These are phyloP conservation scores for Apocheima hispidaria DNA, from an alignment of 2,888 invertebrate genomes.

Conservation along the genomic window DNA sequence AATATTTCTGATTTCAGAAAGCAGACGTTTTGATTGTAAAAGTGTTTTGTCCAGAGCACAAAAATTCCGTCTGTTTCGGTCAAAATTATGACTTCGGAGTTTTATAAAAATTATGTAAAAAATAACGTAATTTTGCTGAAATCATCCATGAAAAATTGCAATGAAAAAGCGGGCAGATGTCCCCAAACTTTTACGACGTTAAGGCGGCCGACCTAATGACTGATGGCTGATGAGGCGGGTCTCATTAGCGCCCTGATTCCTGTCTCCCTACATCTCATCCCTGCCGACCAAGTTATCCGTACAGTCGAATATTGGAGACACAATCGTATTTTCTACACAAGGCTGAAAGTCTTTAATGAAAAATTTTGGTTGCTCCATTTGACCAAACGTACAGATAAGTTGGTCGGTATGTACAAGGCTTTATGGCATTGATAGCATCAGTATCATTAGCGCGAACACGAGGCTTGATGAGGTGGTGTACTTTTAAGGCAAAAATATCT, in stretches of 20 bases:
- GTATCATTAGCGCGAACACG: conserved; percentile 27
- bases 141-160: background rate
- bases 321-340: background rate
- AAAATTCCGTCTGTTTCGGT: no score
- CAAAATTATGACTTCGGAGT: no score
- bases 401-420: conserved; percentile 20
- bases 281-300: background rate
- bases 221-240: conserved; percentile 34
- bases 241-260: conserved; percentile 29
- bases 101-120: background rate
- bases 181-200: conserved; percentile 18
- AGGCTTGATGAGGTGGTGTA: conserved; percentile 21
- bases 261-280: conserved; percentile 19
- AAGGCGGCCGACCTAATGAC: conserved; percentile 21
- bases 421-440: conserved; percentile 35
- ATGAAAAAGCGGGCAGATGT: conserved; percentile 9
- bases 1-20: no score
- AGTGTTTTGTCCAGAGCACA: no score
- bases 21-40: no score
- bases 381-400: background rate
- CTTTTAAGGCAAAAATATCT: conserved; percentile 4
- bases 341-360: background rate
- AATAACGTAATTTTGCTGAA: background rate
- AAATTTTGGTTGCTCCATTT: background rate
- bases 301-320: background rate